phyloP scores from a whole-genome alignment of 2,888 invertebrate genomes.

The Embidobia sp. region DNA sequence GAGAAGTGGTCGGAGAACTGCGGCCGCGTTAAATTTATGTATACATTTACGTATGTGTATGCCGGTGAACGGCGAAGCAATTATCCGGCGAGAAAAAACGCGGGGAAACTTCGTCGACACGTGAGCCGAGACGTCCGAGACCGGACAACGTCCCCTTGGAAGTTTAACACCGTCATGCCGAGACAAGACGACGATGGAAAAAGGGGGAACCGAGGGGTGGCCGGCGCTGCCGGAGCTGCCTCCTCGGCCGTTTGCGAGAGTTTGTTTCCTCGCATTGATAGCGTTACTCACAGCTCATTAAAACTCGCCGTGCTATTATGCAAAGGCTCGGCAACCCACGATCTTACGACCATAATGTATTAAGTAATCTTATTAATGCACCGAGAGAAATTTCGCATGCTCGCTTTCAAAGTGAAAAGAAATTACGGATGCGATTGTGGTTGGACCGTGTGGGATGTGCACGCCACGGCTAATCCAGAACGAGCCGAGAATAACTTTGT shows the following conservation, averaged over 20 bases:
- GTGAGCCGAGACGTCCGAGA: constrained; percentile 59
- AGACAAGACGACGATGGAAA: constrained; percentile 46
- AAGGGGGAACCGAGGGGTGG: constrained; percentile 22
- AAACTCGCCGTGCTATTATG: constrained; percentile 60
- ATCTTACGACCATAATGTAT: constrained; percentile 47
- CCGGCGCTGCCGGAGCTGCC: constrained; percentile 16
- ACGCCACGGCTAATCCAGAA: constrained; percentile 17
- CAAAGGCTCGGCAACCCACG: constrained; percentile 51
- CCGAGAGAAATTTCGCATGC: constrained; percentile 48
- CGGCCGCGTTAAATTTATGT: constrained; percentile 61
- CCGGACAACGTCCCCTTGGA: constrained; percentile 58
- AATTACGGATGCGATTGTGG: constrained; percentile 41
- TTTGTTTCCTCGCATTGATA: constrained; percentile 62
- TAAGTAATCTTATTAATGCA: constrained; percentile 57
- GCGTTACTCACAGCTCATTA: constrained; percentile 63
- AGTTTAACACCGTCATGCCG: constrained; percentile 61
- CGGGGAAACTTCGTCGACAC: constrained; percentile 63
- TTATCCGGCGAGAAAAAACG: constrained; percentile 60
- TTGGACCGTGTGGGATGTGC: constrained; percentile 37
- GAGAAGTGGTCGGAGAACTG: constrained; percentile 42
- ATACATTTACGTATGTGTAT: constrained; percentile 58
- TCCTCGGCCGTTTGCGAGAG: constrained; percentile 37
- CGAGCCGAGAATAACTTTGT: constrained; percentile 28
- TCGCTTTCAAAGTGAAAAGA: constrained; percentile 47
- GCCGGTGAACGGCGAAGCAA: constrained; percentile 59